Base-by-base conservation (phyloP, 92 coral and sea anemone species). In the Anthopleura xanthogrammica region DNA sequence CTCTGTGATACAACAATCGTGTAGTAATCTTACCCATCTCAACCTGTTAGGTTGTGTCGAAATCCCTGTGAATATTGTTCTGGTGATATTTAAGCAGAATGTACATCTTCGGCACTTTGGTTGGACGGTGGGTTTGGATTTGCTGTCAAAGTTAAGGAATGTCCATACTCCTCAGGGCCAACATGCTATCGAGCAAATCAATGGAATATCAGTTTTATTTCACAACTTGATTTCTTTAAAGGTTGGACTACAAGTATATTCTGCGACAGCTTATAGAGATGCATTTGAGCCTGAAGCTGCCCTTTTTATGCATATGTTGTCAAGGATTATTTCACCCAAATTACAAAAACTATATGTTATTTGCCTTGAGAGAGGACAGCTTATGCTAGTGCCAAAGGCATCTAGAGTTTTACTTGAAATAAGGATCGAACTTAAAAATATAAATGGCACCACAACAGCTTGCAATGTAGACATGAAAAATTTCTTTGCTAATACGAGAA, bases 231-330 rank as follows among this genome's bases (percentile, higher is more conserved):
- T 24, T 2, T 85, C 88, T 60, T 62, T 85, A 22, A 85, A 85
- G 24, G n/a, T 85, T 73, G 83, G 79, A 16, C 66, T 85, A 12
- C 41, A 66, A 42, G 88, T 85, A 20, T 85, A 79, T 55, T 79
- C 88, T 0, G 81, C 65, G 12, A 78, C 19, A 64, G 60, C 81
- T 10, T 85, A 85, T 58, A 85, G 76, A 52, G 88, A 85, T 79
- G 88, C 72, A 43, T 85, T 85, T 79, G 83, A 85, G 14, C 88
- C 88, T 42, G 88, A 85, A 43, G 70, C 88, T 12, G 56, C 76
- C 16, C 23, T 85, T 46, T 85, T 85, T 50, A 78, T 62, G 42
- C 77, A 85, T 72, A 17, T 85, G 48, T 16, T 85, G 52, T 79
- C 88, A 12, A 79, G 88, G 42, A 64, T 85, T 13, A 52, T 85